These are phyloP conservation scores for Aphelinus certus DNA, from an alignment of 1,140 invertebrate species.

Conservation along the genomic window DNA sequence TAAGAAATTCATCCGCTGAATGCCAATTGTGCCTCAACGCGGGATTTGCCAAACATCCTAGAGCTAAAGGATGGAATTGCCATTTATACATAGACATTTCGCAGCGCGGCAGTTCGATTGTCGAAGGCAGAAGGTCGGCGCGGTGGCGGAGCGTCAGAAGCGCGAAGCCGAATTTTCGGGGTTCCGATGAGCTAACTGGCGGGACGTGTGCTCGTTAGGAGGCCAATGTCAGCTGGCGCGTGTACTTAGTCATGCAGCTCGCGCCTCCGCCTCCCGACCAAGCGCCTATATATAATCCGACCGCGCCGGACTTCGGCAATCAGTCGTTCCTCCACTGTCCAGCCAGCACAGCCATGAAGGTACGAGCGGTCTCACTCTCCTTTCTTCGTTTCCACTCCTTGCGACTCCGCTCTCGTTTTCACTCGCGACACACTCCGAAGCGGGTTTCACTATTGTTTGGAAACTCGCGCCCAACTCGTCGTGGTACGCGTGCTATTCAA, in stretches of 20 bases:
- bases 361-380: slow-evolving; percentile 36
- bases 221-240: slow-evolving; percentile 61
- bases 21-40: too few species aligned
- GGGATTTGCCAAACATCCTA: too few species aligned
- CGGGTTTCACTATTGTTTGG: too few species aligned
- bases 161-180: slow-evolving; percentile 43
- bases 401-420: too few species aligned
- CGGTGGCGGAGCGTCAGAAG: slow-evolving; percentile 29
- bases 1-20: too few species aligned
- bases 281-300: slow-evolving; percentile 58
- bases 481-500: too few species aligned
- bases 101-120: too few species aligned
- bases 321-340: slow-evolving; percentile 54
- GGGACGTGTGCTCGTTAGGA: slow-evolving; percentile 53
- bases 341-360: slow-evolving; percentile 59
- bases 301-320: slow-evolving; percentile 49
- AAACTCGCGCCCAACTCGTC: too few species aligned
- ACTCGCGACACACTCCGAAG: too few species aligned
- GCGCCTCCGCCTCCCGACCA: slow-evolving; percentile 46
- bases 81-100: too few species aligned
- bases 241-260: slow-evolving; percentile 58
- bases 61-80: too few species aligned
- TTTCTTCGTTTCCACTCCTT: neutral
- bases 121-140: too few species aligned
- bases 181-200: slow-evolving; percentile 54